Evolutionary conservation across 2,113 vertebrate species (phyloP).

Genomic region (Capra hircus): DNA sequence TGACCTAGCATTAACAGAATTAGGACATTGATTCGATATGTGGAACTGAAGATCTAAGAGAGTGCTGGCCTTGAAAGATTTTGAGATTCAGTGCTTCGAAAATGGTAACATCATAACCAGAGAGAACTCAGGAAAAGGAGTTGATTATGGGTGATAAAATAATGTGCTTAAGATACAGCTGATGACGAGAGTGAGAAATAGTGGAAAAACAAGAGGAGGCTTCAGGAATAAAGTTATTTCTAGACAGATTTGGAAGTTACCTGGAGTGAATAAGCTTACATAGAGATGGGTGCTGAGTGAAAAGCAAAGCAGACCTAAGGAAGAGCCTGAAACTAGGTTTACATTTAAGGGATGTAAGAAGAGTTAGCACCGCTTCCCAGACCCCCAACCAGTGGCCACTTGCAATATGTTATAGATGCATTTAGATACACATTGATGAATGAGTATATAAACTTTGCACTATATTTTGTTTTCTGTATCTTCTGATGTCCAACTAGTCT

Average conservation of each 20-base stretch:
- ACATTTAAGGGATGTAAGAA: neutral
- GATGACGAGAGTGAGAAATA: neutral
- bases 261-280: neutral
- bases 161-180: neutral
- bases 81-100: neutral
- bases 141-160: neutral
- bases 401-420: neutral
- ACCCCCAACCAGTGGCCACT: neutral
- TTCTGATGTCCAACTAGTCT: neutral
- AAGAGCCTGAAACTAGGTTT: neutral
- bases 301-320: neutral
- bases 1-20: neutral
- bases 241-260: neutral
- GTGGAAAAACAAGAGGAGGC: neutral
- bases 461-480: neutral
- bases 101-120: neutral
- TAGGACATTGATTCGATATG: neutral
- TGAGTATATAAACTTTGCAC: neutral
- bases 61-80: neutral
- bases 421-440: neutral
- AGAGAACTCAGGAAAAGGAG: neutral
- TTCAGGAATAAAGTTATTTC: neutral
- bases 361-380: neutral
- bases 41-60: neutral
- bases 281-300: neutral